phyloP scores from a whole-genome alignment of 1,140 invertebrate species.

The Tribolium madens region DNA sequence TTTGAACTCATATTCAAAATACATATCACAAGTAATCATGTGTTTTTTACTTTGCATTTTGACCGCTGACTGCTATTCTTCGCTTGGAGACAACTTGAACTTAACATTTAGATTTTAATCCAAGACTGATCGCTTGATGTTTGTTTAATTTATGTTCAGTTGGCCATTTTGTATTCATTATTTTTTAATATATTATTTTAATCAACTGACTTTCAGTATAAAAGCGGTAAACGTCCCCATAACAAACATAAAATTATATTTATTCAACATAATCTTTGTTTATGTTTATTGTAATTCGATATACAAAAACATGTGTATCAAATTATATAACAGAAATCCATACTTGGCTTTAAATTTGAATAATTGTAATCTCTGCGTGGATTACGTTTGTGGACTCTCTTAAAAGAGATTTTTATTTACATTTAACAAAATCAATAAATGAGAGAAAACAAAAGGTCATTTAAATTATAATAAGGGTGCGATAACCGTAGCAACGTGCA shows the following conservation, averaged over 20 bases:
- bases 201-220: neutral
- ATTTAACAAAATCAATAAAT: constrained; percentile 7
- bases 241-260: neutral
- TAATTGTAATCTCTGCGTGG: no score
- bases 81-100: neutral
- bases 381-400: no score
- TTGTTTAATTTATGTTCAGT: constrained; percentile 23
- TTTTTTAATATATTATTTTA: constrained; percentile 24
- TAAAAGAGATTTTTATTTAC: no score
- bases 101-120: constrained; percentile 20
- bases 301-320: no score
- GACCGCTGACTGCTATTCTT: neutral
- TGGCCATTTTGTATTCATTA: constrained; percentile 24
- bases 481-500: no score
- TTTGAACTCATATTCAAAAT: neutral
- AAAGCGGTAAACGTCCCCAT: no score
- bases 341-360: no score
- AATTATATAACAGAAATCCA: no score
- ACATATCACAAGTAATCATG: constrained; percentile 6
- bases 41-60: constrained; percentile 7
- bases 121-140: constrained; percentile 25
- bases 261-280: no score
- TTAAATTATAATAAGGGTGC: neutral
- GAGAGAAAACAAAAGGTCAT: neutral
- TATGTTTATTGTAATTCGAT: no score